A percentile compares a stretch with the other conserved stretches of the same genome.
These are phyloP conservation scores for Axea sp. DNA, from an alignment of 2,888 invertebrate genomes.

Conservation along the genomic window DNA sequence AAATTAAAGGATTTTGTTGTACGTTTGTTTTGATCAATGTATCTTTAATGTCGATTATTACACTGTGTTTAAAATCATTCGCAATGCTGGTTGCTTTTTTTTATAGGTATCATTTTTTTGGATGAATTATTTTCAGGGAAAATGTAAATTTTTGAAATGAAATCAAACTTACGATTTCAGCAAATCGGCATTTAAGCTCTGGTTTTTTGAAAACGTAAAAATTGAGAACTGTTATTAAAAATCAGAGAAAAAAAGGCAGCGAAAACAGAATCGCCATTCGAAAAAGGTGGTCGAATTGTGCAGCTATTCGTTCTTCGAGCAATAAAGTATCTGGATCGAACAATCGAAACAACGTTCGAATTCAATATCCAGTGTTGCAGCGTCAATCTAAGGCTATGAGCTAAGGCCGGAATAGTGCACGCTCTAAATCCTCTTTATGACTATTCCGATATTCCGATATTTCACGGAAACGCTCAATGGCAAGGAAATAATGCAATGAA, in stretches of 20 bases:
- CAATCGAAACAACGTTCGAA: constrained; percentile 60
- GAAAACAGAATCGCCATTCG: not conserved
- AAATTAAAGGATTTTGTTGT: too few relatives aligned
- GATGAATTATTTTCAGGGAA: too few relatives aligned
- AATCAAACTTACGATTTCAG: not conserved
- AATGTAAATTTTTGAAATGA: too few relatives aligned
- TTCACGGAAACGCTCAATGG: constrained; percentile 64
- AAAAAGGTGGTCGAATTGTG: constrained; percentile 29
- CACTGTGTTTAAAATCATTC: too few relatives aligned
- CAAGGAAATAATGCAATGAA: constrained; percentile 65
- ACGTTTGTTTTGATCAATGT: too few relatives aligned
- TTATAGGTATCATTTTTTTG: too few relatives aligned
- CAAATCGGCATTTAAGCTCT: constrained; percentile 12
- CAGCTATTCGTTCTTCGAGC: constrained; percentile 27
- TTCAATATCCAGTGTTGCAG: constrained; percentile 50
- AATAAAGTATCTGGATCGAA: constrained; percentile 50
- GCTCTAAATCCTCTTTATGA: constrained; percentile 66
- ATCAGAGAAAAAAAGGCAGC: too few relatives aligned
- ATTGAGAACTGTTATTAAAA: constrained; percentile 45
- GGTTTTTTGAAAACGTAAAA: constrained; percentile 18
- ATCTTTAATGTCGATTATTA: too few relatives aligned
- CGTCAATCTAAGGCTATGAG: constrained; percentile 61
- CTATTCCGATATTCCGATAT: constrained; percentile 65
- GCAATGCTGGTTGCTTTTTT: too few relatives aligned
- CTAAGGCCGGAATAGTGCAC: constrained; percentile 61